These are phyloP conservation scores for Varecia variegata DNA, from an alignment of 2,797 vertebrate species.

Conservation along the genomic window DNA sequence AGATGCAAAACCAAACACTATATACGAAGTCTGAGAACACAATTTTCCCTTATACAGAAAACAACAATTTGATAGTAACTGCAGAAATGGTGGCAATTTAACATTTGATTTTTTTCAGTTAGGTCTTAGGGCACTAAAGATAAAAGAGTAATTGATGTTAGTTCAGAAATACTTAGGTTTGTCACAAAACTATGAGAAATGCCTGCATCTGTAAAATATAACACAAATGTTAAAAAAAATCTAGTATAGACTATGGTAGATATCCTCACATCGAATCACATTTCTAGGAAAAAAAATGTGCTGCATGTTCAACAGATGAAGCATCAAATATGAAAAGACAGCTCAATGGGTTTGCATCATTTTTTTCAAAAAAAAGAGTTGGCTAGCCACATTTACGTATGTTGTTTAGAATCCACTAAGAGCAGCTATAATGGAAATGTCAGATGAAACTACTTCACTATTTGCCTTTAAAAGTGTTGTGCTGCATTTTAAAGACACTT, in stretches of 20 bases:
- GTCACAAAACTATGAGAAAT: slow-evolving; percentile 44
- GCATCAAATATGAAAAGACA: slow-evolving; percentile 64
- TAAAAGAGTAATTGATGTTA: slow-evolving; percentile 35
- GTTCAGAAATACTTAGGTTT: slow-evolving; percentile 38
- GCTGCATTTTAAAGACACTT: slow-evolving; percentile 74
- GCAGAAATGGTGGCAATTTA: neutral
- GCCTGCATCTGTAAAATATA: neutral
- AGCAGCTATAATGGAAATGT: slow-evolving; percentile 68
- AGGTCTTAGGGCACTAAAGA: slow-evolving; percentile 11
- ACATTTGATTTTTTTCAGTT: neutral
- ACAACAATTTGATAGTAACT: neutral
- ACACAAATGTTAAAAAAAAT: slow-evolving; percentile 50
- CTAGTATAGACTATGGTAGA: neutral
- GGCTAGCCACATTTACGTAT: slow-evolving; percentile 45
- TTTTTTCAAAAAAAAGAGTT: neutral
- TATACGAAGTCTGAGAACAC: neutral
- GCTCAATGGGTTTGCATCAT: slow-evolving; percentile 55
- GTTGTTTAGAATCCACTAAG: slow-evolving; percentile 63
- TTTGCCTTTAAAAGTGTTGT: slow-evolving; percentile 71
- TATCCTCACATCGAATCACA: slow-evolving; percentile 49
- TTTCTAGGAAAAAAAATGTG: slow-evolving; percentile 54
- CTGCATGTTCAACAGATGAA: slow-evolving; percentile 35
- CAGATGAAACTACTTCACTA: slow-evolving; percentile 53
- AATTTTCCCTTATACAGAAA: slow-evolving; percentile 7
- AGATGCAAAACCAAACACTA: neutral